Base-by-base conservation (phyloP, 2,797 vertebrate species). In the Cuniculus paca region DNA sequence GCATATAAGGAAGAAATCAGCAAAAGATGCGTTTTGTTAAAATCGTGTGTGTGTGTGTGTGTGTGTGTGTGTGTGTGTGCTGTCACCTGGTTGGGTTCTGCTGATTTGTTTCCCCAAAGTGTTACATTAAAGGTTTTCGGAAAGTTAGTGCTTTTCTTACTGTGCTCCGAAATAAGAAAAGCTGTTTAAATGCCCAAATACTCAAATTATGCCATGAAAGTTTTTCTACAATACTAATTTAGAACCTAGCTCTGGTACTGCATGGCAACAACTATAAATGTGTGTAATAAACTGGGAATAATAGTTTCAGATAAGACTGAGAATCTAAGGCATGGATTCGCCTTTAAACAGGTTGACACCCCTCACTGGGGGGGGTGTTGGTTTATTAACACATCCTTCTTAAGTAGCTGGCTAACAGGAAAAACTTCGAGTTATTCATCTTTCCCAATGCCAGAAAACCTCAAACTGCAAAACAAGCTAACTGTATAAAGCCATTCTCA, bases 361-460 rank as follows among this genome's bases (percentile, higher is more conserved):
- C 98, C 96, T 98, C 98, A 97, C 75, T 1, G 9, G 97, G 63
- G 96, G 93, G 88, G 98, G n/a, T n/a, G n/a, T 98, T 98, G 91
- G 63, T 75, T 96, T 91, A 56, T 65, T 86, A 50, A 2, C 83
- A 92, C 89, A 97, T 97, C 60, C 60, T 97, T 97, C 96, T 96
- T 96, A 97, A 97, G 91, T 87, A 97, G 84, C 89, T 93, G 94
- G 88, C 95, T 97, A 97, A 93, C 95, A 96, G 86, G 86, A 50
- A 97, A 98, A 98, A 82, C 1, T 92, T 97, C 96, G 94, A 89
- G 65, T 95, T 96, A 97, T 97, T 98, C 72, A 84, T 98, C 91
- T 95, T 61, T 28, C 0, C 26, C 22, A 11, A 28, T 28, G 60
- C 54, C 95, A 84, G 97, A 92, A 81, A 97, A 96, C 92, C 97